Evolutionary conservation across 2,797 vertebrate species (phyloP), one percentile per base, ranked within the genome.

Genomic region (Mionectes olivaceus): DNA sequence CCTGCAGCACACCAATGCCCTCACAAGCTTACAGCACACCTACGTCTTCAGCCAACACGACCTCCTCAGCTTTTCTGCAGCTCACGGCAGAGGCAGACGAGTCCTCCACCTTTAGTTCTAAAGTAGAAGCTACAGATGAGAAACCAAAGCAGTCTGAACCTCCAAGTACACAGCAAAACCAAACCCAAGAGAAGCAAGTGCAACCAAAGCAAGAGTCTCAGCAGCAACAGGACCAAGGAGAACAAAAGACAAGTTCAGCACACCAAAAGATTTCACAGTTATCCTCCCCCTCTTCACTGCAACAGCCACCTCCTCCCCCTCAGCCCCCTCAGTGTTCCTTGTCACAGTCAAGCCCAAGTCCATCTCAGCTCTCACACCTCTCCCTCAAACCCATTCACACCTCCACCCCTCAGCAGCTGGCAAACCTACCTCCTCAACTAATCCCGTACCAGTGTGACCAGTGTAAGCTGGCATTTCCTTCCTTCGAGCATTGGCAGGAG

Each of bases 361-460:
- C 99, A 27, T 98, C 99, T 25, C 99, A 99, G 97, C 98, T 99
- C 95, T 98, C 99, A 28, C 99, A 99, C 86, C 98, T 99, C 95
- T 96, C 98, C 73, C 98, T 99, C 89, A 99, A 99, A 95, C 95
- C 99, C 80, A 99, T 99, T 91, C 98, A 99, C 95, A 98, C 99
- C 1, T 98, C 99, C 76, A 99, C 98, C 69, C 98, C 99, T 92
- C 99, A 99, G 85, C 98, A 98, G 94, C 95, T 99, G 97, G 96
- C 98, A 87, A 98, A 95, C 97, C 96, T 98, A 96, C 98, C 99
- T 96, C 99, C 99, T 94, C 99, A 99, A 96, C 98, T 99, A 96
- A 99, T 99, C 96, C 99, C 98, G 1, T 99, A 99, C 98, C 99
- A 99, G 98, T 99, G 99, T 96, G 99, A 99, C 97, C 99, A 99